Conservation (phyloP, 2,888 invertebrate genomes). For the Amphipyra berbera region DNA sequence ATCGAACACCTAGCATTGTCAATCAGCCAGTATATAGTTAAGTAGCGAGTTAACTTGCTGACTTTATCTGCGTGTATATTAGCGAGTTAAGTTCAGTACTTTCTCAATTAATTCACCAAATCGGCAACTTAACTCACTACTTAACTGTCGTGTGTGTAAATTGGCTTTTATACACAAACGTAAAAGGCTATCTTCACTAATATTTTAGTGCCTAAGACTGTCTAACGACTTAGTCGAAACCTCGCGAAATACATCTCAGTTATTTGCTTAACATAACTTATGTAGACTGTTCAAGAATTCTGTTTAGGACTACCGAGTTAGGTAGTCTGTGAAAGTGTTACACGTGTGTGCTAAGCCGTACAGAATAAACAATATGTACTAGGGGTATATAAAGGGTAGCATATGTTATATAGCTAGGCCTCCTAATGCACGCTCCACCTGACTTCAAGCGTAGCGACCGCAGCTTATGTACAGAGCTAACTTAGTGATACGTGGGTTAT, state of each 20-base stretch:
- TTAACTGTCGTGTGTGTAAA: no score
- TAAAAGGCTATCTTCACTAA: background rate
- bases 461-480: conserved; percentile 20
- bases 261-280: conserved; percentile 41
- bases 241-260: conserved; percentile 38
- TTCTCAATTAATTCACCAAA: no score
- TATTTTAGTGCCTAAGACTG: background rate
- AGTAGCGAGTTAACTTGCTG: no score
- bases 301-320: conserved; percentile 40
- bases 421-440: conserved; percentile 28
- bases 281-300: conserved; percentile 52
- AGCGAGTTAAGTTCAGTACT: no score
- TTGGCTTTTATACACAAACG: background rate
- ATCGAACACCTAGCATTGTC: no score
- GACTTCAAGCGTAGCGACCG: conserved; percentile 22
- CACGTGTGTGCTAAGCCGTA: conserved; percentile 20
- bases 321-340: conserved; percentile 29
- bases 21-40: no score
- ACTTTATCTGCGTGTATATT: no score
- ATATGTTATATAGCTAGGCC: conserved; percentile 20
- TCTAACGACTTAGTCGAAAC: conserved; percentile 1
- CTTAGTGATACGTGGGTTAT: background rate
- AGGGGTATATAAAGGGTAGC: conserved; percentile 27
- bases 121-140: no score
- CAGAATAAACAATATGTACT: conserved; percentile 22